Base-by-base conservation (phyloP, 2,797 vertebrate genomes). In the Leptodactylus fallax region DNA sequence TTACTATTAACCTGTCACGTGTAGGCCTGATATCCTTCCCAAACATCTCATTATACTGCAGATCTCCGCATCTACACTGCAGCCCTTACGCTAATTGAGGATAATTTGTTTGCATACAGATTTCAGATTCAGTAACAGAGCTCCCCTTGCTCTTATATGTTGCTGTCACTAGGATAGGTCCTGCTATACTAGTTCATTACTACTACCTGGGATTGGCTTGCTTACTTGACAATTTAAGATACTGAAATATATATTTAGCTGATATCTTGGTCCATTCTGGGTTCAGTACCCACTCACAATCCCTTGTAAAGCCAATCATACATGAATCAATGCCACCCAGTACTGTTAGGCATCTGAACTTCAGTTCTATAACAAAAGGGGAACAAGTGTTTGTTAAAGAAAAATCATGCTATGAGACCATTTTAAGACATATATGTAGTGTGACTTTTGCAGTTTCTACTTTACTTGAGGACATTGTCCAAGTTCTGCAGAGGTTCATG, bases 11-110 rank as follows among this genome's bases (percentile, higher is more conserved):
- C 4, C n/a, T 85, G 84, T 63, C 61, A 79, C 49, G 60, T 63
- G 45, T 47, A 12, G 36, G 49, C 19, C 27, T 53, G 58, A 86
- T 72, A 53, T 58, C 49, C 47, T 45, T 58, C 84, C 45, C 53
- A 6, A 27, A 74, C 55, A 25, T 36, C 76, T 81, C 36, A 58
- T 55, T 56, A 56, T 55, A 69, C 74, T 49, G 49, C 69, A 8
- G 53, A 84, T 83, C 81, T 71, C 65, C 7, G 16, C 25, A 80
- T 67, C 81, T 36, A 19, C 69, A 60, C 51, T 84, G 82, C 82
- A 74, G 82, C 19, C 14, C 51, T 17, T 5, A 84, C 60, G 27
- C 53, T 49, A 47, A 74, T 58, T 21, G 19, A 12, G 51, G 58
- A 36, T 17, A 4, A 60, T 56, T n/a, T 55, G 25, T 47, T 58